phyloP scores from a whole-genome alignment of 2,888 invertebrate species.

The Trissolcus japonicus region DNA sequence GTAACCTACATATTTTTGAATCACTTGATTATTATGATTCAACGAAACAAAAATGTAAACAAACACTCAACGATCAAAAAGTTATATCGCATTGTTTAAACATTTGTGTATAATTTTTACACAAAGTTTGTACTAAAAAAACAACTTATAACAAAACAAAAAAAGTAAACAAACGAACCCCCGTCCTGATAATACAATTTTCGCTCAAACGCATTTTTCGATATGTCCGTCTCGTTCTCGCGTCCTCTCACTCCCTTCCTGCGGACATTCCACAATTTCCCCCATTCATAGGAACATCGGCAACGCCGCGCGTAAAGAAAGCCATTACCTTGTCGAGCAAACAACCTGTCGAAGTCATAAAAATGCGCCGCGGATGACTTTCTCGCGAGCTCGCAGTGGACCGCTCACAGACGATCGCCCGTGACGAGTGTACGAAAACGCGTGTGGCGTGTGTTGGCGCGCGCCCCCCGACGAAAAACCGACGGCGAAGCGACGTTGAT shows the following conservation, averaged over 20 bases:
- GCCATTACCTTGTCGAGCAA: slow-evolving; percentile 49
- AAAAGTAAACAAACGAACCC: background rate
- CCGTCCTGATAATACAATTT: background rate
- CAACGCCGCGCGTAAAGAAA: slow-evolving; percentile 54
- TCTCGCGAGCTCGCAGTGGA: slow-evolving; percentile 41
- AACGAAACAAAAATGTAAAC: too few relatives aligned
- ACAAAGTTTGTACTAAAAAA: too few relatives aligned
- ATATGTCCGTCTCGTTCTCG: slow-evolving; percentile 25
- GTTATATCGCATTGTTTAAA: too few relatives aligned
- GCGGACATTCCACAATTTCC: slow-evolving; percentile 55
- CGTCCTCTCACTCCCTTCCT: slow-evolving; percentile 45
- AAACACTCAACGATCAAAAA: too few relatives aligned
- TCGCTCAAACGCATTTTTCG: background rate
- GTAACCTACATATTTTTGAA: too few relatives aligned
- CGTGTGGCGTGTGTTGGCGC: background rate
- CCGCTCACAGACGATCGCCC: slow-evolving; percentile 17
- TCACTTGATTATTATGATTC: too few relatives aligned
- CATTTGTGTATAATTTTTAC: too few relatives aligned
- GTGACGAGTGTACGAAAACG: background rate
- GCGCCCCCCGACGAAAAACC: slow-evolving; percentile 4
- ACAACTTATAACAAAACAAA: too few relatives aligned
- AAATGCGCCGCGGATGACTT: slow-evolving; percentile 56
- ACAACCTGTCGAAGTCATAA: slow-evolving; percentile 56
- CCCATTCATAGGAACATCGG: slow-evolving; percentile 56
- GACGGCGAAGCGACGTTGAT: slow-evolving; percentile 40